Percentiles rank a stretch among this genome's conserved stretches.
These are phyloP conservation scores for Drosophila watanabei DNA, from an alignment of 1,140 invertebrate species.

Conservation along the genomic window DNA sequence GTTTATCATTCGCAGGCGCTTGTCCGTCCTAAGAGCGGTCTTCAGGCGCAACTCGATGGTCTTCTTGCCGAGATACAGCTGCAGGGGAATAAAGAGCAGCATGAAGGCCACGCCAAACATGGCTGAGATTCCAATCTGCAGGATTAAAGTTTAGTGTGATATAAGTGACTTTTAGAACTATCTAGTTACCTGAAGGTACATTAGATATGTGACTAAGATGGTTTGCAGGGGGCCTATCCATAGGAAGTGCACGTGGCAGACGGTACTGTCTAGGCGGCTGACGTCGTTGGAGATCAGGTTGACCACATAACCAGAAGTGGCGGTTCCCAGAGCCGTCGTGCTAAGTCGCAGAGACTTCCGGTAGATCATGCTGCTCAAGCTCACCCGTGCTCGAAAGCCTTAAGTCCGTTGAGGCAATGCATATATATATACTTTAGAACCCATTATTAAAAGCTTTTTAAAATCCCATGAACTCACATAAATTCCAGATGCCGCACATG, in stretches of 20 bases:
- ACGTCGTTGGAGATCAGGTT: constrained; percentile 97
- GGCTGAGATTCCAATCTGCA: constrained; percentile 90
- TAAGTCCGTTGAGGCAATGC: too few species aligned
- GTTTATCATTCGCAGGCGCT: constrained; percentile 94
- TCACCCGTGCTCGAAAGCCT: constrained; percentile 91
- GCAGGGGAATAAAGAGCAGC: constrained; percentile 93
- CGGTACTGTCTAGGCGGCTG: constrained; percentile 89
- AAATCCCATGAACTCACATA: constrained; percentile 86
- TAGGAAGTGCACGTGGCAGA: constrained; percentile 90
- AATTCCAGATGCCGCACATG: constrained; percentile 90
- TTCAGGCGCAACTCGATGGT: constrained; percentile 88
- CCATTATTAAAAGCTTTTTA: too few species aligned
- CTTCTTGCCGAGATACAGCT: constrained; percentile 91
- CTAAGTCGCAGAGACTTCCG: constrained; percentile 91
- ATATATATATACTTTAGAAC: neutral
- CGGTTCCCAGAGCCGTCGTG: constrained; percentile 90
- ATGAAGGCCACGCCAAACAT: constrained; percentile 93
- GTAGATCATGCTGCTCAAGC: constrained; percentile 92
- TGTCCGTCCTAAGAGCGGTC: constrained; percentile 92
- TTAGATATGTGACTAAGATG: constrained; percentile 90
- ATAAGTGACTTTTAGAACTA: too few species aligned
- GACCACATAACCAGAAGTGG: constrained; percentile 94
- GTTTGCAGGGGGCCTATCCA: constrained; percentile 94
- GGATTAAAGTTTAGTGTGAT: neutral
- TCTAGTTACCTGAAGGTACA: constrained; percentile 88